These are phyloP conservation scores for Thaumatotibia leucotreta DNA, from an alignment of 1,140 invertebrate species.

Conservation along the genomic window DNA sequence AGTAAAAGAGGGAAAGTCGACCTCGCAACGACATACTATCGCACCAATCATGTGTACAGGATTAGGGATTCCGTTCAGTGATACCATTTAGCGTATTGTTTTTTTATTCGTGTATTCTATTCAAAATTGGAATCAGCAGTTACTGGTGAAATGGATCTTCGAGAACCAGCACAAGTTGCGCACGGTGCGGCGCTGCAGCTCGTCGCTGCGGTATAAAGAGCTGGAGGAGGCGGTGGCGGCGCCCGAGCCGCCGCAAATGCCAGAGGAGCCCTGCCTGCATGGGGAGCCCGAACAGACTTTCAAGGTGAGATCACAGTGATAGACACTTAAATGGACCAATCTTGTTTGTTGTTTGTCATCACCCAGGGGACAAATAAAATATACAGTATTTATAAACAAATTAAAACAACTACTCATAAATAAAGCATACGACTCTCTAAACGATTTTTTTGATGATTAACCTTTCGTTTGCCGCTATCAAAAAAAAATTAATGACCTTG, in stretches of 20 bases:
- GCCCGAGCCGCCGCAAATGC: constrained; percentile 25
- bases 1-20: too few relatives aligned
- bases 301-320: constrained; percentile 42
- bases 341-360: too few relatives aligned
- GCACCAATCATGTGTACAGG: too few relatives aligned
- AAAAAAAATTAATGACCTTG: too few relatives aligned
- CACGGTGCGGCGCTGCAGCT: constrained; percentile 64
- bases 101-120: background rate
- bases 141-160: constrained; percentile 77
- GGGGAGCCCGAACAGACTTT: constrained; percentile 57
- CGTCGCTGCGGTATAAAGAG: constrained; percentile 66
- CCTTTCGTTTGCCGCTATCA: too few relatives aligned
- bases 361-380: background rate
- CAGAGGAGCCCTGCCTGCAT: constrained; percentile 37
- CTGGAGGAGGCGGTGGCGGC: constrained; percentile 49
- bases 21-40: too few relatives aligned
- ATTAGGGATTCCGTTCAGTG: too few relatives aligned
- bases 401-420: too few relatives aligned
- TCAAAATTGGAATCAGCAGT: constrained; percentile 36
- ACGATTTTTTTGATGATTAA: too few relatives aligned
- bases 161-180: constrained; percentile 79
- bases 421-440: too few relatives aligned
- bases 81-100: background rate
- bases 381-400: too few relatives aligned
- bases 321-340: too few relatives aligned